These are phyloP conservation scores for Cheilosia vernalis DNA, from an alignment of 2,888 invertebrate genomes.

Conservation along the genomic window DNA sequence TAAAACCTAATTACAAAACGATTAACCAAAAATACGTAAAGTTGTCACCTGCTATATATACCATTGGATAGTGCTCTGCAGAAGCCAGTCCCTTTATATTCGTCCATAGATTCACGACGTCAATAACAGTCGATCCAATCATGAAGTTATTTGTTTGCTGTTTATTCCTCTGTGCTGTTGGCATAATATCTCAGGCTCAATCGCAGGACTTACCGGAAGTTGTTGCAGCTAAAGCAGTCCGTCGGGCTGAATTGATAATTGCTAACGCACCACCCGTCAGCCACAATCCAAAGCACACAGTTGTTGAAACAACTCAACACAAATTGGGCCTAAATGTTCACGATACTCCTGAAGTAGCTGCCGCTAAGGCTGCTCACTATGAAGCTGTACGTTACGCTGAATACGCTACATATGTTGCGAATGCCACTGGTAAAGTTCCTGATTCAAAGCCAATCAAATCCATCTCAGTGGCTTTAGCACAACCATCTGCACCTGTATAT, in stretches of 20 bases:
- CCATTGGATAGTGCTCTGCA: background rate
- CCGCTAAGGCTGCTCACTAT: conserved; percentile 81
- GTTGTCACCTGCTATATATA: conserved; percentile 21
- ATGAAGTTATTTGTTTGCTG: conserved; percentile 55
- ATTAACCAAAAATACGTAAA: conserved; percentile 7
- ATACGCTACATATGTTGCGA: no score
- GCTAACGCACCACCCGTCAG: conserved; percentile 58
- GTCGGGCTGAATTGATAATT: conserved; percentile 79
- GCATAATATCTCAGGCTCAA: conserved; percentile 76
- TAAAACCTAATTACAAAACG: conserved; percentile 21
- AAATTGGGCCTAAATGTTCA: conserved; percentile 78
- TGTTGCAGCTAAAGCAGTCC: conserved; percentile 81
- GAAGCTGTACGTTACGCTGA: conserved; percentile 81
- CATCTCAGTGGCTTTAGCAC: no score
- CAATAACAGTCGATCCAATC: background rate
- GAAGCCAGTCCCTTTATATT: conserved; percentile 39
- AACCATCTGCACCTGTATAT: background rate
- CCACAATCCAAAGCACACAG: conserved; percentile 5
- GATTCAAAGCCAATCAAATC: no score
- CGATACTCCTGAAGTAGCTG: conserved; percentile 83
- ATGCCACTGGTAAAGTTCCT: no score
- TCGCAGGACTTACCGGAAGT: conserved; percentile 84
- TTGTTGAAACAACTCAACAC: conserved; percentile 52
- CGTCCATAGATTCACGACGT: conserved; percentile 5
- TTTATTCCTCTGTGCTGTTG: conserved; percentile 28